Percentiles rank a stretch among this genome's conserved stretches.
Evolutionary conservation across 2,113 vertebrate genomes (phyloP).

Genomic region (Psophia crepitans): DNA sequence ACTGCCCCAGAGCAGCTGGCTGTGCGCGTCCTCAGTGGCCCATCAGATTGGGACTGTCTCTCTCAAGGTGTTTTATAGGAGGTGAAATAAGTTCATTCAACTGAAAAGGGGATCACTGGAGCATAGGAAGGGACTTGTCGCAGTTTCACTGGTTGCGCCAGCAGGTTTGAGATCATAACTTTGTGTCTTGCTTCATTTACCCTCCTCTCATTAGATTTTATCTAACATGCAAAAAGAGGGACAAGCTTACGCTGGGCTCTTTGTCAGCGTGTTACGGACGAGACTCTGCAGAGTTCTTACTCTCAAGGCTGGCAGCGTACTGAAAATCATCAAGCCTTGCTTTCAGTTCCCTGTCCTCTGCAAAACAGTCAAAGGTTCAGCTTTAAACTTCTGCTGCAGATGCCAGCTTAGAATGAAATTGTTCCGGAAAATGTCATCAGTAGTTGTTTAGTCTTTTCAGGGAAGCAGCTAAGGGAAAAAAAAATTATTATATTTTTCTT

Average conservation of each 20-base stretch:
- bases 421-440: neutral
- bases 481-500: neutral
- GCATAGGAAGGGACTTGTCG: neutral
- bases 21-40: neutral
- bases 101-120: neutral
- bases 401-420: neutral
- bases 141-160: neutral
- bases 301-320: neutral
- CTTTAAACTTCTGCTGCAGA: neutral
- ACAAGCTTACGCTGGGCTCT: neutral
- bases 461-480: neutral
- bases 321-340: too few relatives aligned
- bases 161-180: neutral
- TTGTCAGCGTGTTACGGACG: neutral
- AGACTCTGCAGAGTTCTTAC: rapidly evolving
- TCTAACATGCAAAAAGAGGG: neutral
- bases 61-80: neutral
- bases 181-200: neutral
- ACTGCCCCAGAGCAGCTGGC: neutral
- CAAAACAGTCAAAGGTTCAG: neutral
- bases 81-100: neutral
- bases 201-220: neutral
- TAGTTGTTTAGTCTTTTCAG: neutral
- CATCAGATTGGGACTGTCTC: neutral
- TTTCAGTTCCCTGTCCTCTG: neutral